Evolutionary conservation across 2,113 vertebrate genomes (phyloP).

Genomic region (Stictonetta naevosa): DNA sequence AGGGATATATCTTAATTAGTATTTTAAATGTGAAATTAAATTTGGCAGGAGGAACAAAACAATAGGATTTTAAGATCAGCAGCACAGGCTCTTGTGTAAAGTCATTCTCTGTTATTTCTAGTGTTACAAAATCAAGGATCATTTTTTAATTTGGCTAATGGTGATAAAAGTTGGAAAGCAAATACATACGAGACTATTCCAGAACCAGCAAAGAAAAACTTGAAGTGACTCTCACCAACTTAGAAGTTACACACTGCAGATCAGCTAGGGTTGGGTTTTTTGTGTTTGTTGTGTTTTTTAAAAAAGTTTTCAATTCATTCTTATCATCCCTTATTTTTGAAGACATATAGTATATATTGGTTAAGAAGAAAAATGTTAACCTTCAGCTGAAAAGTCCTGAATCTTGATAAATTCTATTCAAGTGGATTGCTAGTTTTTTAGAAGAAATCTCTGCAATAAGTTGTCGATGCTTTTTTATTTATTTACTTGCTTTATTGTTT

Average conservation of each 20-base stretch:
- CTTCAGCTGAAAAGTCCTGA: neutral
- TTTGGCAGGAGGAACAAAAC: neutral
- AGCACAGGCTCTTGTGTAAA: neutral
- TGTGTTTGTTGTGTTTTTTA: no score
- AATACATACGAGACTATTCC: neutral
- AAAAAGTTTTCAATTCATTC: neutral
- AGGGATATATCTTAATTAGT: neutral
- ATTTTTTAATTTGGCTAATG: constrained; percentile 3
- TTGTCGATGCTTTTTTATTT: neutral
- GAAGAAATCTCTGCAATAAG: neutral
- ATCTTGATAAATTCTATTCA: neutral
- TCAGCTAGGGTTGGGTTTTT: neutral
- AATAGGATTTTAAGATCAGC: neutral
- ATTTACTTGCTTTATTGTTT: neutral
- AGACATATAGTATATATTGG: neutral
- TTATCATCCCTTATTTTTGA: neutral
- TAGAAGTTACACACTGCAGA: neutral
- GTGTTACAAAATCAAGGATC: neutral
- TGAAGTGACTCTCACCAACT: neutral
- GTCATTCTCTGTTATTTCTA: neutral
- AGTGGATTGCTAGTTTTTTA: neutral
- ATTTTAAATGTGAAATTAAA: neutral
- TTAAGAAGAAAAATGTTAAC: neutral
- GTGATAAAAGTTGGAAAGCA: neutral
- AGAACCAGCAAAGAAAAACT: neutral